Base-by-base conservation (phyloP, 2,797 vertebrate genomes). In the Microchirus variegatus region DNA sequence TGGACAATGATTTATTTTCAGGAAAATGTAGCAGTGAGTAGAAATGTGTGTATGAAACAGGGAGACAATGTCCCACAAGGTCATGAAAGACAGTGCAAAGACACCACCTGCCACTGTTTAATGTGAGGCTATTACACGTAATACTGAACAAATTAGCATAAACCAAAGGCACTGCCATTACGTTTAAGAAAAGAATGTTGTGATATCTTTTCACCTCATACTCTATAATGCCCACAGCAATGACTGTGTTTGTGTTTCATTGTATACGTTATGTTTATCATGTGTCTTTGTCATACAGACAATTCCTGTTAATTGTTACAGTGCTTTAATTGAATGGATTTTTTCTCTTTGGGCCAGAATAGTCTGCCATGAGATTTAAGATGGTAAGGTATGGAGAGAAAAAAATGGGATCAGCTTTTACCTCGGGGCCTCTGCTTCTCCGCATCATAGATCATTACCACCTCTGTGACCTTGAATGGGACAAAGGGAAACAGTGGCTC, bases 371-470 rank as follows among this genome's bases (percentile, higher is more conserved):
- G 94, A 94, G 95, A 97, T 94, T 93, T 93, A 85, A 94, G 84
- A 89, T 83, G 88, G 90, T 91, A 91, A 89, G 90, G 91, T 93
- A 94, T 92, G 92, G 90, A 91, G 82, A 71, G 56, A 70, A 90
- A 92, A 93, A 92, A 94, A 94, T 91, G 80, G 92, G 95, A 94
- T 95, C 93, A 96, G 95, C 94, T 94, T 96, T 99, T 99, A 99
- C 97, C 98, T 99, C 98, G 95, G 92, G 98, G 97, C 95, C 98
- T 97, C 95, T 99, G 98, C 91, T 99, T 99, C 93, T 99, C 97
- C 62, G 97, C 96, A 72, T 99, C 98, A 94, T 99, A 99, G 94
- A 99, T 99, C 98, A 99, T 99, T 91, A 99, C 97, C 91, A 99
- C 97, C 94, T 99, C 98, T 82, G 97, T 99, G 92, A 99, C 97